Percentiles rank a stretch among this genome's conserved stretches.
Conservation (phyloP, 2,113 vertebrate genomes). For the Glaucidium brasilianum region DNA sequence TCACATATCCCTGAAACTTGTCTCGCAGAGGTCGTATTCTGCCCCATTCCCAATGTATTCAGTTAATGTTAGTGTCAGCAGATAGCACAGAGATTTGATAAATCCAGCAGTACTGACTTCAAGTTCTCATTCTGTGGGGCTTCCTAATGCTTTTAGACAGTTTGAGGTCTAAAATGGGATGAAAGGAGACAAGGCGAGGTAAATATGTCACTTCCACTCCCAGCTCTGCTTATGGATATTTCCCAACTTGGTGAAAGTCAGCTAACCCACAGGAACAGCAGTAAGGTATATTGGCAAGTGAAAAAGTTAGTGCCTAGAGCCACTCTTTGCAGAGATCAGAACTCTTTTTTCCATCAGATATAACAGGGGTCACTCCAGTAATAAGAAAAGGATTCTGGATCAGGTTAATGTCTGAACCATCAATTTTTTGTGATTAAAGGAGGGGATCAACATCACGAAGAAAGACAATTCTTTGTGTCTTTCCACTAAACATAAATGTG, state of each 20-base stretch:
- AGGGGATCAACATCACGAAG: not conserved
- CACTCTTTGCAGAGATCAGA: not conserved
- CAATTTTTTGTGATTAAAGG: not conserved
- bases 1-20: not conserved
- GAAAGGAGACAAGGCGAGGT: conserved; percentile 58
- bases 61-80: not conserved
- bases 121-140: conserved; percentile 2
- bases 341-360: not conserved
- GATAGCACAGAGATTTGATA: not conserved
- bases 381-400: not conserved
- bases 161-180: conserved; percentile 23
- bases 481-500: not conserved
- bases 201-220: conserved; percentile 61
- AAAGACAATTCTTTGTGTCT: not conserved
- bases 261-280: not conserved
- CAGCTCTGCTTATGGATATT: not conserved
- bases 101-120: conserved; percentile 25
- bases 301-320: not conserved
- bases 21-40: not conserved
- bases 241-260: conserved; percentile 39
- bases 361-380: not conserved
- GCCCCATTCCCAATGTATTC: not conserved
- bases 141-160: conserved; percentile 59
- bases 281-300: not conserved
- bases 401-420: not conserved